Conservation (phyloP, 2,797 vertebrate genomes). For the Coluber constrictor region DNA sequence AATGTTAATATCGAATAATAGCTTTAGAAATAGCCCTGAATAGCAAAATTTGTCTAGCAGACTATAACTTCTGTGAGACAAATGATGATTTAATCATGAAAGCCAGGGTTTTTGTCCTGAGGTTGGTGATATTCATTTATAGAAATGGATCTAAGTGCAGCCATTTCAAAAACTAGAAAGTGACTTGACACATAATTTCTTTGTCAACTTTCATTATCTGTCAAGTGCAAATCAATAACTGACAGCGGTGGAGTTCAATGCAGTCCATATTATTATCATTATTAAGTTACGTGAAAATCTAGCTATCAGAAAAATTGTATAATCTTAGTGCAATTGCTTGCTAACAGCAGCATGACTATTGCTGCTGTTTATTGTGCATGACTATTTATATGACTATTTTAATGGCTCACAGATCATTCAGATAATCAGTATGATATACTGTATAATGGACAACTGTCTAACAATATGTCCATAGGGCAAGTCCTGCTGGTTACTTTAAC, state of each 20-base stretch:
- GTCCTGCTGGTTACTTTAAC: not conserved
- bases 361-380: too few species aligned
- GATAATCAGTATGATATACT: not conserved
- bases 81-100: not conserved
- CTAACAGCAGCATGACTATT: too few species aligned
- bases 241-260: not conserved
- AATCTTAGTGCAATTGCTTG: not conserved
- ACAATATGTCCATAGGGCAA: not conserved
- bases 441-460: not conserved
- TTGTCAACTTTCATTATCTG: not conserved
- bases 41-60: not conserved
- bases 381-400: not conserved
- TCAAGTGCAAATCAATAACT: not conserved
- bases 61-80: not conserved
- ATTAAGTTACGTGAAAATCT: not conserved
- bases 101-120: not conserved
- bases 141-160: not conserved
- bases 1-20: not conserved
- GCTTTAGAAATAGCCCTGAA: not conserved
- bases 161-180: not conserved
- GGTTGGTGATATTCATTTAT: not conserved
- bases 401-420: not conserved
- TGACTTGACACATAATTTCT: not conserved
- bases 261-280: not conserved
- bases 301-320: not conserved